Conservation (phyloP, 2,888 invertebrate species). For the Agrotis clavis region DNA sequence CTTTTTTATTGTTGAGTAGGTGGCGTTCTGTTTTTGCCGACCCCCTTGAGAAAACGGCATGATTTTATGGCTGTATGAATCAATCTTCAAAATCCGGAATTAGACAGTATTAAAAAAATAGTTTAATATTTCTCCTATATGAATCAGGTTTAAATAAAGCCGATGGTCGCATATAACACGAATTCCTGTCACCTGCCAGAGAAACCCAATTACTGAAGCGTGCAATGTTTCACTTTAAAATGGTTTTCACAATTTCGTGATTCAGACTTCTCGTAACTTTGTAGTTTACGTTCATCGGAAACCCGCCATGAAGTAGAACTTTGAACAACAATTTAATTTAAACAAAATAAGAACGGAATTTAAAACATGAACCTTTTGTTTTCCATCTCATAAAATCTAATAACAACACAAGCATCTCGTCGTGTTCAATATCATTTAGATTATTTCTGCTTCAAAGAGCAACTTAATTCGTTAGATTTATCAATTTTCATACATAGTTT, state of each 20-base stretch:
- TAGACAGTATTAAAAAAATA: too few relatives aligned
- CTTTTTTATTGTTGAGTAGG: too few relatives aligned
- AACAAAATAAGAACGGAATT: slow-evolving; percentile 11
- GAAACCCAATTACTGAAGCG: slow-evolving; percentile 35
- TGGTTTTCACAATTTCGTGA: not conserved
- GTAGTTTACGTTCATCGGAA: slow-evolving; percentile 1
- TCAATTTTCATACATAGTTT: slow-evolving; percentile 47
- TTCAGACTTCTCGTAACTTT: slow-evolving; percentile 18
- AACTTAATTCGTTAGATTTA: slow-evolving; percentile 38
- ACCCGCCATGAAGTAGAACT: not conserved
- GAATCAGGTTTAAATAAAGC: not conserved
- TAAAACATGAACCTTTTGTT: slow-evolving; percentile 5
- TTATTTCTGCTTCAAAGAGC: slow-evolving; percentile 45
- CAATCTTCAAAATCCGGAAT: too few relatives aligned
- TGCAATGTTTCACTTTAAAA: slow-evolving; percentile 38
- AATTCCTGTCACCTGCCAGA: slow-evolving; percentile 30
- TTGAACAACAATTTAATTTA: not conserved
- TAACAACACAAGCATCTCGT: slow-evolving; percentile 19
- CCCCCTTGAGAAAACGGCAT: too few relatives aligned
- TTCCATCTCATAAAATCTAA: slow-evolving; percentile 19
- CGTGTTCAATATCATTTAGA: slow-evolving; percentile 33
- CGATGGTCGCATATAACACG: slow-evolving; percentile 6
- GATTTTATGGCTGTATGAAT: too few relatives aligned
- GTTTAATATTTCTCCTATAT: not conserved
- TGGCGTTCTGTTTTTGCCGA: too few relatives aligned